Conservation (phyloP, 1,140 invertebrate genomes). For the Goniozus legneri region DNA sequence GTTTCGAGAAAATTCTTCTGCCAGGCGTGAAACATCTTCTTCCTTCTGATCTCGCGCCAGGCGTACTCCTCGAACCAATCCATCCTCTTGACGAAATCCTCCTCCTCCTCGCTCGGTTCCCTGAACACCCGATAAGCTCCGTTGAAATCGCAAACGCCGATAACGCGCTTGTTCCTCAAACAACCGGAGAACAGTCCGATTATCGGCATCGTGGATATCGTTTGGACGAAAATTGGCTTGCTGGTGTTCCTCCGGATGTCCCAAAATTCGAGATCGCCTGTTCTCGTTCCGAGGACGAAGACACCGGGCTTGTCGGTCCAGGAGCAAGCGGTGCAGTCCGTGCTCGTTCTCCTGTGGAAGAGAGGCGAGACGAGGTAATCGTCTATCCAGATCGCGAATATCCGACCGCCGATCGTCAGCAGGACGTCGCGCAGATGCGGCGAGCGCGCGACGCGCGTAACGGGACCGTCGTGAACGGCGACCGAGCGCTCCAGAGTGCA, state of each 20-base stretch:
- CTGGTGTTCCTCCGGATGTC: conserved; percentile 38
- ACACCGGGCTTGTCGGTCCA: conserved; percentile 51
- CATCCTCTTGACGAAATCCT: conserved; percentile 21
- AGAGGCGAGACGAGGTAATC: conserved; percentile 51
- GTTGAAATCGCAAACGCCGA: conserved; percentile 30
- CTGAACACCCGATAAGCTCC: conserved; percentile 28
- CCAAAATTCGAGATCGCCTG: conserved; percentile 60
- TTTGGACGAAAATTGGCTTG: conserved; percentile 26
- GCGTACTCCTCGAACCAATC: conserved; percentile 42
- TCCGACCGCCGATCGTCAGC: conserved; percentile 58
- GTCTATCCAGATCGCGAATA: conserved; percentile 61
- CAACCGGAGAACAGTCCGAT: conserved; percentile 20
- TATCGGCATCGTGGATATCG: conserved; percentile 28
- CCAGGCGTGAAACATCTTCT: conserved; percentile 35
- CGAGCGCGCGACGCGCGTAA: conserved; percentile 57
- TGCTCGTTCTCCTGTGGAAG: conserved; percentile 52
- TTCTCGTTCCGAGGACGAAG: conserved; percentile 49
- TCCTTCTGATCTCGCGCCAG: conserved; percentile 33
- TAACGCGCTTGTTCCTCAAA: not conserved
- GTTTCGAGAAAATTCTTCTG: conserved; percentile 29
- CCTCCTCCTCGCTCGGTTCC: conserved; percentile 8
- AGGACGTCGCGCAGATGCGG: conserved; percentile 57
- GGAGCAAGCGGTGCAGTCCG: conserved; percentile 55
- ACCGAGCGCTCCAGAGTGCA: conserved; percentile 40
- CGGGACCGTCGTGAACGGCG: conserved; percentile 64